Percentiles rank a stretch among this genome's conserved stretches.
Evolutionary conservation across 2,888 invertebrate genomes (phyloP).

Genomic region (Anagyrus pseudococci): DNA sequence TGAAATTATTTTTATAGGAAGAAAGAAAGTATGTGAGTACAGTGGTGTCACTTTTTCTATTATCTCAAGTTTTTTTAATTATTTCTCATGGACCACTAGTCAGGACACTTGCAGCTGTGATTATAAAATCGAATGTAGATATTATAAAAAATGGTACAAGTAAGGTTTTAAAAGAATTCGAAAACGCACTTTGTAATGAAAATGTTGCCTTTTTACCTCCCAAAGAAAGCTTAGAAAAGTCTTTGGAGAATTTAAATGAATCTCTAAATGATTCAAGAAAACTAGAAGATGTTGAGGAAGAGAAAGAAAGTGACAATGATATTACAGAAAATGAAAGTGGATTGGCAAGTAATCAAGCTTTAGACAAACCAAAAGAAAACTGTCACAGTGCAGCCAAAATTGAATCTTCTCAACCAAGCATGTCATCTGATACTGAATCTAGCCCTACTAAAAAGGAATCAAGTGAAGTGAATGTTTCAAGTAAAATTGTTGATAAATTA

Average conservation of each 20-base stretch:
- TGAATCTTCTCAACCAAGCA: constrained; percentile 41
- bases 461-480: constrained; percentile 25
- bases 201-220: constrained; percentile 74
- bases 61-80: constrained; percentile 95
- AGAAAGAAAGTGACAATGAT: constrained; percentile 25
- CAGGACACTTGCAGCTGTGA: constrained; percentile 87
- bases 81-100: constrained; percentile 91
- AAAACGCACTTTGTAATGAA: constrained; percentile 61
- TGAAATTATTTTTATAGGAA: constrained; percentile 45
- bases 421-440: constrained; percentile 38
- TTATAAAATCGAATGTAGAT: constrained; percentile 81
- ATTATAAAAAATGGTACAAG: constrained; percentile 75
- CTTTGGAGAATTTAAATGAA: constrained; percentile 66
- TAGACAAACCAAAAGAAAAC: constrained; percentile 22
- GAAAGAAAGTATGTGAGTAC: constrained; percentile 69
- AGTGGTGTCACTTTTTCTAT: constrained; percentile 87
- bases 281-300: constrained; percentile 40
- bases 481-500: constrained; percentile 34
- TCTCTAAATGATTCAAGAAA: constrained; percentile 36
- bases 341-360: constrained; percentile 6
- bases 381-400: constrained; percentile 19
- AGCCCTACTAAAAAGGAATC: constrained; percentile 31
- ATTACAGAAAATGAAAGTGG: constrained; percentile 27
- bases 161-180: constrained; percentile 72
- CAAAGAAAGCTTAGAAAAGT: constrained; percentile 77